Evolutionary conservation across 2,888 invertebrate species (phyloP).

Genomic region (Lithophane ornitopus): DNA sequence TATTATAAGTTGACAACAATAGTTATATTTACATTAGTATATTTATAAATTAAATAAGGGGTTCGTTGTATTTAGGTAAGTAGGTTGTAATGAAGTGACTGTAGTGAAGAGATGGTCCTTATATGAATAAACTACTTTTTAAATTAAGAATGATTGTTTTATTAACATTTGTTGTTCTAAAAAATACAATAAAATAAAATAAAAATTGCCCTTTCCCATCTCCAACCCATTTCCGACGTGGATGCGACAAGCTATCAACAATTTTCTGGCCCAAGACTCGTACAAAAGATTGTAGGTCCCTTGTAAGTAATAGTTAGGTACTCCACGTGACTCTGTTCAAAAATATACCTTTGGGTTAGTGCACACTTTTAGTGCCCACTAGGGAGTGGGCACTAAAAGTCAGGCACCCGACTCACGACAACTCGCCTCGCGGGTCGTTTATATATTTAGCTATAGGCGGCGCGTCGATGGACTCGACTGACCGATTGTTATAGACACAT

Average conservation of each 20-base stretch:
- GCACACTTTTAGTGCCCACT: no score
- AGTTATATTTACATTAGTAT: constrained; percentile 1
- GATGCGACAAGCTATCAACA: background rate
- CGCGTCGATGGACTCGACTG: no score
- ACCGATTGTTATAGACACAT: no score
- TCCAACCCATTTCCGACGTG: background rate
- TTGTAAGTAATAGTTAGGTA: background rate
- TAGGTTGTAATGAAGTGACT: background rate
- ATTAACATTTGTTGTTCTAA: background rate
- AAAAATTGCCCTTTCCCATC: background rate
- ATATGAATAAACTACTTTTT: background rate
- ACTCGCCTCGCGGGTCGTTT: no score
- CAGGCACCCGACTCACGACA: no score
- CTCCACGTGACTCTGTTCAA: no score
- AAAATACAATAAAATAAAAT: no score
- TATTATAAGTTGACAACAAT: background rate
- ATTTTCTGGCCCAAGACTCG: background rate
- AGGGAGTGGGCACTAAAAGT: no score
- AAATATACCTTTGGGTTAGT: no score
- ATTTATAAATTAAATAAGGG: background rate
- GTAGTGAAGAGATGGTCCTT: background rate
- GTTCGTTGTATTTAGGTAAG: background rate
- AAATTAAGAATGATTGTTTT: background rate
- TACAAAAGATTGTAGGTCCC: background rate
- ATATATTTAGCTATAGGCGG: no score